A percentile compares a stretch with the other conserved stretches of the same genome.
These are phyloP conservation scores for Nixonia krombeini DNA, from an alignment of 1,140 invertebrate species.

Conservation along the genomic window DNA sequence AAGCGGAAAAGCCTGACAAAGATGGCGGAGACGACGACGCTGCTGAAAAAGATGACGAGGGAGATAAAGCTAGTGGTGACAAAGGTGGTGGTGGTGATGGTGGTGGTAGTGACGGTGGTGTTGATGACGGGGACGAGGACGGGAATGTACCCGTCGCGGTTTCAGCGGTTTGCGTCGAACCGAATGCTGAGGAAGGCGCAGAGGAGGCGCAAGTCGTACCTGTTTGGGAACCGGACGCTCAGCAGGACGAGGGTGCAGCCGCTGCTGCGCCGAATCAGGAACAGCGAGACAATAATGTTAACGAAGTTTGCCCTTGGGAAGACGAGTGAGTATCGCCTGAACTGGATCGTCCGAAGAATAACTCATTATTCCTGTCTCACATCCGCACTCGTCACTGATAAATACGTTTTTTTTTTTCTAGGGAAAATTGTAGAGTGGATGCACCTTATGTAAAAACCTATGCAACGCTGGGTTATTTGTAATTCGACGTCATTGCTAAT, in stretches of 20 bases:
- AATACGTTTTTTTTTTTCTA: conserved; percentile 72
- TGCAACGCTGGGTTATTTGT: conserved; percentile 90
- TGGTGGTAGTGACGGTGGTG: too few species aligned
- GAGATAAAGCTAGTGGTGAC: too few species aligned
- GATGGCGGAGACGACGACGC: too few species aligned
- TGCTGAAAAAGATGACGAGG: too few species aligned
- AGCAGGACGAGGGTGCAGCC: conserved; percentile 35
- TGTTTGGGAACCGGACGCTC: conserved; percentile 56
- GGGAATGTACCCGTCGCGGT: conserved; percentile 12
- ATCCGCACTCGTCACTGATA: too few species aligned
- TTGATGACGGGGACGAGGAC: too few species aligned
- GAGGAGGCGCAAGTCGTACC: conserved; percentile 64
- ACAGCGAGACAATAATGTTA: conserved; percentile 75
- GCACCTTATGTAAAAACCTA: conserved; percentile 92
- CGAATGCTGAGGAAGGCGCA: conserved; percentile 37
- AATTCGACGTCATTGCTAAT: conserved; percentile 67
- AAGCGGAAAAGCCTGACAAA: conserved; percentile 5
- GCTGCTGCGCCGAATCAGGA: conserved; percentile 51
- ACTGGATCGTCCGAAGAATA: too few species aligned
- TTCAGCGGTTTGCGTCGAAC: conserved; percentile 14
- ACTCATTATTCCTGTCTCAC: too few species aligned
- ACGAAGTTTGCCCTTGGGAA: conserved; percentile 90
- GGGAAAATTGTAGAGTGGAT: conserved; percentile 87
- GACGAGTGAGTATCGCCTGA: conserved; percentile 91
- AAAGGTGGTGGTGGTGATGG: too few species aligned